Base-by-base conservation (phyloP, 2,888 invertebrate genomes). In the Conistra vaccinii region DNA sequence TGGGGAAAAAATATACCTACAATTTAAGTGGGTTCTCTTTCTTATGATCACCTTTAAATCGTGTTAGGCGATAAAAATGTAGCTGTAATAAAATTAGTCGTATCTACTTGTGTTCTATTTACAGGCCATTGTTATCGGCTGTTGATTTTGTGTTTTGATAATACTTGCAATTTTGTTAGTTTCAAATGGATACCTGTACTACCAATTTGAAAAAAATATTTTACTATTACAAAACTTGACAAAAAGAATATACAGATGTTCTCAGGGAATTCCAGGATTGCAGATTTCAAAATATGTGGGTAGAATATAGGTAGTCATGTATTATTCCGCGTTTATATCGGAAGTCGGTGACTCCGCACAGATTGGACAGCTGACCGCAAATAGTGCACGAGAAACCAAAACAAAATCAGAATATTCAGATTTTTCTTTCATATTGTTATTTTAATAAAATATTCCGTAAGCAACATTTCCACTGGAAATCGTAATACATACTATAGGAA, bases 351-450 rank as follows among this genome's bases (percentile, higher is more conserved):
- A 58, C 42, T 78, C 45, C 45, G 32, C 66, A 48, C 53, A 72
- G 68, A 85, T 85, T 79, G 79, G 73, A 85, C 68, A 32, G 29
- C 35, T 71, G 76, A 79, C 83, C 76, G 72, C 69, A 76, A 76
- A 74, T 78, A 76, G 61, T 71, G 73, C 66, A 77, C 55, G 42
- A 57, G 55, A 55, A 72, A 62, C 53, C 58, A 60, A 72, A 84
- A 60, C 69, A 71, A 70, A 63, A 61, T 57, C 58, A 35, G 57
- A 81, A 81, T 60, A 84, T 76, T 69, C 57, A 1, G 61, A 65
- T 48, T 60, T 60, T 76, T 76, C 60, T 61, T 81, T 76, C 45
- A 70, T 48, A 42, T 51, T 63, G n/a, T 69, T 60, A 66, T 81
- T 81, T 73, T 63, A 72, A 72, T 76, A 81, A 81, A 66, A 76